A percentile compares a stretch with the other conserved stretches of the same genome.
Conservation (phyloP, 1,140 invertebrate genomes). For the Liolophura sinensis region DNA sequence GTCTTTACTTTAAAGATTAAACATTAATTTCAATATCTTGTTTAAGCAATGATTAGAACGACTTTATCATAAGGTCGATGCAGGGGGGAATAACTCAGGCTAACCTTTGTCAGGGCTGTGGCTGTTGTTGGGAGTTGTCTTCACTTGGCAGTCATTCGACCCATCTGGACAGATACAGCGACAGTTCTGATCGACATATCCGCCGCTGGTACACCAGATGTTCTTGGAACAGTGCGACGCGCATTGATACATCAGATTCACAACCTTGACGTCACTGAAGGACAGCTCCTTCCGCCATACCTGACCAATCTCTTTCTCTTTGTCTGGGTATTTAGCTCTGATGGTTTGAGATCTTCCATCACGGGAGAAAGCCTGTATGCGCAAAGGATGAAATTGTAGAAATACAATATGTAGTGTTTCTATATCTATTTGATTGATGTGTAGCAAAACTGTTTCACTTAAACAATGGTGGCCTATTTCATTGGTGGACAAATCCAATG, state of each 20-base stretch:
- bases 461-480: too few species aligned
- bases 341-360: constrained; percentile 44
- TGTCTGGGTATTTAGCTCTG: constrained; percentile 25
- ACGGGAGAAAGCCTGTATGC: constrained; percentile 41
- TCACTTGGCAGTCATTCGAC: constrained; percentile 31
- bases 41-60: too few species aligned
- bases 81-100: too few species aligned
- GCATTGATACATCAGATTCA: constrained; percentile 48
- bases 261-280: constrained; percentile 43
- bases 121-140: background rate
- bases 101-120: too few species aligned
- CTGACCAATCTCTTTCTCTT: constrained; percentile 37
- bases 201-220: constrained; percentile 36
- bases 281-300: constrained; percentile 44
- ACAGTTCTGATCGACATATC: constrained; percentile 51
- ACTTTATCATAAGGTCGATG: too few species aligned
- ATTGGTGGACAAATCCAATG: too few species aligned
- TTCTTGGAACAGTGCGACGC: constrained; percentile 33
- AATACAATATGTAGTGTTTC: too few species aligned
- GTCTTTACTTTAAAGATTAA: too few species aligned
- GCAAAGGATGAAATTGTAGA: background rate
- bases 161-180: constrained; percentile 50
- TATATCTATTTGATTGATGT: too few species aligned
- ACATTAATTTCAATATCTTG: too few species aligned
- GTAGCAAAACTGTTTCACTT: too few species aligned